Evolutionary conservation across 2,888 invertebrate genomes (phyloP).

Genomic region (Drosophila flavopinicola): DNA sequence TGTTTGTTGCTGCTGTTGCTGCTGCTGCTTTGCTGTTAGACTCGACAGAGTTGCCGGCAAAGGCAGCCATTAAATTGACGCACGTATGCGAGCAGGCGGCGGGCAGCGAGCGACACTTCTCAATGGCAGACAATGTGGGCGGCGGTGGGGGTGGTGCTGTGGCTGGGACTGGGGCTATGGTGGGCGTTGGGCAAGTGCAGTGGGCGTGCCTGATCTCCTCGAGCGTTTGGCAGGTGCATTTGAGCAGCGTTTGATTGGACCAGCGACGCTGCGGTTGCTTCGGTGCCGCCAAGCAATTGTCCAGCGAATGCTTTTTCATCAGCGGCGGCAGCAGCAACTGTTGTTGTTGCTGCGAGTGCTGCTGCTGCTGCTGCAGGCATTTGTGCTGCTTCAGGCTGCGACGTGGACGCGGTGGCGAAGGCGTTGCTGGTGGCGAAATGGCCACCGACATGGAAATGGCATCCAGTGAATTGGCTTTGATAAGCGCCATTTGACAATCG

Average conservation of each 20-base stretch:
- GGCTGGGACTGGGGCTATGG: too few species aligned
- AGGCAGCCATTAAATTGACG: conserved; percentile 50
- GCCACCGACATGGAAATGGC: conserved; percentile 81
- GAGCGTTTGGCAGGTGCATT: conserved; percentile 65
- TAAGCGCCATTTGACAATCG: conserved; percentile 60
- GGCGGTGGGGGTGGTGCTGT: conserved; percentile 11
- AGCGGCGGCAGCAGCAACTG: conserved; percentile 45
- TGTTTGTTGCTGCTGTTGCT: conserved; percentile 22
- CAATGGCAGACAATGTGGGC: conserved; percentile 55
- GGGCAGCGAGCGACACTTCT: conserved; percentile 68
- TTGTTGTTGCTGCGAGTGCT: conserved; percentile 43
- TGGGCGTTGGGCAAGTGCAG: conserved; percentile 41
- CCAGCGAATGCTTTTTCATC: conserved; percentile 81
- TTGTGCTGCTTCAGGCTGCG: conserved; percentile 77
- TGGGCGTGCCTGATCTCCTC: conserved; percentile 42
- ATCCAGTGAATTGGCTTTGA: conserved; percentile 83
- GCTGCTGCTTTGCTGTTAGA: conserved; percentile 43
- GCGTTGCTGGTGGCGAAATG: conserved; percentile 81
- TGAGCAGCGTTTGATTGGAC: conserved; percentile 78
- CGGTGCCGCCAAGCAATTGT: conserved; percentile 52
- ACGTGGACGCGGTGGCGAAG: conserved; percentile 75
- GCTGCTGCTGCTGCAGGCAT: conserved; percentile 61
- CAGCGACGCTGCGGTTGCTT: conserved; percentile 70
- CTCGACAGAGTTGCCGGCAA: conserved; percentile 49
- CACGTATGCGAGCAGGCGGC: conserved; percentile 56